A percentile compares a stretch with the other conserved stretches of the same genome.
These are phyloP conservation scores for Ophiodon elongatus DNA, from an alignment of 2,113 vertebrate genomes.

Conservation along the genomic window DNA sequence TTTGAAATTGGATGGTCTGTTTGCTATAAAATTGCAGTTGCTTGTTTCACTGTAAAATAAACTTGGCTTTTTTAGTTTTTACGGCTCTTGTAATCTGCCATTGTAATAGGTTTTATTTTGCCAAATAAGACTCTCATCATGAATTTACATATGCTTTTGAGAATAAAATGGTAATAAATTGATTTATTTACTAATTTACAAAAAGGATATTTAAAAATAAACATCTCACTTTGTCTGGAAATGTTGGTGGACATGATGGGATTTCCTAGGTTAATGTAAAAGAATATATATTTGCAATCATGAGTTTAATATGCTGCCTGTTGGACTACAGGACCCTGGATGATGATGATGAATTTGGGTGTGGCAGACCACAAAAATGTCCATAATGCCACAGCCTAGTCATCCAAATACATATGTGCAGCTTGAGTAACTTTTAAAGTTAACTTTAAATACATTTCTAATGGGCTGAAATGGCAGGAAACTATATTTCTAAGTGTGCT, in stretches of 20 bases:
- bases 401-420: neutral
- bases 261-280: neutral
- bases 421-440: neutral
- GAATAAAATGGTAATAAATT: constrained; percentile 3
- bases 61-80: constrained; percentile 27
- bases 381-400: neutral
- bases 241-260: neutral
- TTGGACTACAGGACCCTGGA: neutral
- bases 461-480: neutral
- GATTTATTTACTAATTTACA: neutral
- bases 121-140: neutral
- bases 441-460: neutral
- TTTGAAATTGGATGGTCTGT: constrained; percentile 9
- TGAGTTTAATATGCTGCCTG: neutral
- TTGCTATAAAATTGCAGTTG: constrained; percentile 9
- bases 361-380: neutral
- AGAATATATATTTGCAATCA: neutral
- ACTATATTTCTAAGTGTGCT: neutral
- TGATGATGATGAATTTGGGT: neutral
- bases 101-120: constrained; percentile 21
- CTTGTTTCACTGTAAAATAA: constrained; percentile 59
- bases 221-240: neutral
- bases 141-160: constrained; percentile 10
- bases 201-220: neutral
- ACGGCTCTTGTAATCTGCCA: constrained; percentile 7